Conservation (phyloP, 2,797 vertebrate genomes). For the Momotus momota region DNA sequence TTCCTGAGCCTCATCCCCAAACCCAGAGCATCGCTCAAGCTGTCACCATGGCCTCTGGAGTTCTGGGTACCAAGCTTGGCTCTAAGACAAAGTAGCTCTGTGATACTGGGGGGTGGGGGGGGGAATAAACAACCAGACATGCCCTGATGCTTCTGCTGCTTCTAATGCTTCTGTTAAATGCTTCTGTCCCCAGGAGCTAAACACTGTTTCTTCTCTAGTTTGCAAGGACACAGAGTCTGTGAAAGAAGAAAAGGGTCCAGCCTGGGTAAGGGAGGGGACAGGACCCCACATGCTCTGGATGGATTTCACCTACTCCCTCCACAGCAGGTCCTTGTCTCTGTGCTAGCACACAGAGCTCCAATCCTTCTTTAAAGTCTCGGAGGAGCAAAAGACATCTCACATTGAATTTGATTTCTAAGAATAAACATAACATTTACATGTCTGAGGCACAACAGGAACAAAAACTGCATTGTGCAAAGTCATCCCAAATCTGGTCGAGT, state of each 20-base stretch:
- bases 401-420: not conserved
- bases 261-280: fast-evolving
- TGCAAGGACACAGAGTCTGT: not conserved
- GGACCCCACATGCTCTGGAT: fast-evolving
- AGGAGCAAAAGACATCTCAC: fast-evolving
- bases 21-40: not conserved
- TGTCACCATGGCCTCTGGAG: not conserved
- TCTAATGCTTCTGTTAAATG: not conserved
- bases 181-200: not conserved
- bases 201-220: not conserved
- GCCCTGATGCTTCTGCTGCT: not conserved
- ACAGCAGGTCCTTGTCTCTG: fast-evolving
- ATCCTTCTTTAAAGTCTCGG: fast-evolving
- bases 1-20: not conserved
- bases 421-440: not conserved
- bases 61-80: not conserved
- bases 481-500: fast-evolving
- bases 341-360: fast-evolving
- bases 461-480: not conserved
- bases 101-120: not conserved
- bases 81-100: not conserved
- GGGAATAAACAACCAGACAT: not conserved
- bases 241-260: not conserved
- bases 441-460: not conserved
- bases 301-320: fast-evolving